These are phyloP conservation scores for Myodes glareolus DNA, from an alignment of 2,113 vertebrate genomes.

Conservation along the genomic window DNA sequence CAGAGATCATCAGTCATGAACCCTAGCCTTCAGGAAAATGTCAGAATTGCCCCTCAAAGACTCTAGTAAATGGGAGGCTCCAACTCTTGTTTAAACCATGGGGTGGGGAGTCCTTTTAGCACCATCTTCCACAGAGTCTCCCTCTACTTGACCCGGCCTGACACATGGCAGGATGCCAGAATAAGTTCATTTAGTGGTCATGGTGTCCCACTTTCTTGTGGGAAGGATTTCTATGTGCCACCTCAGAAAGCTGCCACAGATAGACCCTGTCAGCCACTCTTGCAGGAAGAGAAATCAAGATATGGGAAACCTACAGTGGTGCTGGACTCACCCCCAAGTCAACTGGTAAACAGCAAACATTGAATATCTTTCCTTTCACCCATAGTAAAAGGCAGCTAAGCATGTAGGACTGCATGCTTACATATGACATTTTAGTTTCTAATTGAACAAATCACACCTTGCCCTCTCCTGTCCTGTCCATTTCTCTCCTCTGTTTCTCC, in stretches of 20 bases:
- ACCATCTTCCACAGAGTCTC: background rate
- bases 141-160: background rate
- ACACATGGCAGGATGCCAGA: background rate
- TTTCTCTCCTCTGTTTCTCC: background rate
- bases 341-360: background rate
- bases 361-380: constrained; percentile 30
- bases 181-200: no score
- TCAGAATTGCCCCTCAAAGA: background rate
- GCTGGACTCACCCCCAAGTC: background rate
- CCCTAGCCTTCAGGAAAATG: background rate
- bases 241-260: background rate
- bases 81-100: background rate
- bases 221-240: background rate
- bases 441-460: constrained; percentile 21
- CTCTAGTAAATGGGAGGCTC: background rate
- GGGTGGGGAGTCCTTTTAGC: background rate
- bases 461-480: background rate
- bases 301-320: background rate
- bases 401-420: background rate
- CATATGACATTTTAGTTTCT: constrained; percentile 51
- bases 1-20: background rate
- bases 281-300: background rate
- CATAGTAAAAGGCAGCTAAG: constrained; percentile 47
- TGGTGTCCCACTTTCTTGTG: no score
- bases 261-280: background rate